Percentiles rank a stretch among this genome's conserved stretches.
phyloP scores from a whole-genome alignment of 2,888 invertebrate genomes.

The Brachypterus glaber region DNA sequence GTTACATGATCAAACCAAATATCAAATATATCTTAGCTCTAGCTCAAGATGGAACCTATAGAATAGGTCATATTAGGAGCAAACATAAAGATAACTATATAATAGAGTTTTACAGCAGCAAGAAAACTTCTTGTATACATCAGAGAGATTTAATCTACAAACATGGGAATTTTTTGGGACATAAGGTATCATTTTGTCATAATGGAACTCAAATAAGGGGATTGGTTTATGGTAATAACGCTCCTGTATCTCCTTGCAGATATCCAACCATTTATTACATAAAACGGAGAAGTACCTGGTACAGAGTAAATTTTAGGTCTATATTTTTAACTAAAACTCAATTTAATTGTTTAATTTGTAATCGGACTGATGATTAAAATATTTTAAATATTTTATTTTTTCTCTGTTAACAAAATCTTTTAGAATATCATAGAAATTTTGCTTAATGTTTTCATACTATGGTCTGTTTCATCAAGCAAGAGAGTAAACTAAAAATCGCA shows the following conservation, averaged over 20 bases:
- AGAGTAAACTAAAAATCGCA: no score
- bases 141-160: constrained; percentile 21
- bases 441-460: no score
- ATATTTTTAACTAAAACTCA: constrained; percentile 24
- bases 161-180: constrained; percentile 24
- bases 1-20: no score
- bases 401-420: no score
- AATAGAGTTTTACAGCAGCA: constrained; percentile 22
- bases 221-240: constrained; percentile 24
- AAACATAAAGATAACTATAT: no score
- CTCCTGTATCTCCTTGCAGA: constrained; percentile 22
- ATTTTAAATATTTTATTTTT: no score
- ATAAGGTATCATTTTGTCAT: constrained; percentile 19
- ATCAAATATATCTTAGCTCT: no score
- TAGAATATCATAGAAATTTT: no score
- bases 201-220: constrained; percentile 18
- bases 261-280: constrained; percentile 23
- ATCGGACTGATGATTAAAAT: no score
- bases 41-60: no score
- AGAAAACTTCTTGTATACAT: constrained; percentile 19
- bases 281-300: constrained; percentile 20
- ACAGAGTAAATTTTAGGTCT: constrained; percentile 19
- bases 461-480: no score
- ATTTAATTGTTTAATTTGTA: constrained; percentile 7
- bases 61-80: no score